Evolutionary conservation across 2,888 invertebrate species (phyloP).

Genomic region (Athetis lepigone): DNA sequence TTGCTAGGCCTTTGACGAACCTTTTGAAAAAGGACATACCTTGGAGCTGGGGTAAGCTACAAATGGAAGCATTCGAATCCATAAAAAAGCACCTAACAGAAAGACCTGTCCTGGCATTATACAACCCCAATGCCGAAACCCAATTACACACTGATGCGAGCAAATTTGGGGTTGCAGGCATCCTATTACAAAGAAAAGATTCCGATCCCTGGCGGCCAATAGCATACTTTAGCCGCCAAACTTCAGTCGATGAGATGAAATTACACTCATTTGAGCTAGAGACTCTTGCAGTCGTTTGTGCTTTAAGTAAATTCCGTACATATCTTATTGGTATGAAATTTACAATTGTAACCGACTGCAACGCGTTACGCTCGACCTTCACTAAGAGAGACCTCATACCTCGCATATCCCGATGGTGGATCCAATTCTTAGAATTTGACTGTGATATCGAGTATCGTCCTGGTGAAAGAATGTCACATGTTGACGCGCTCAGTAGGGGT

Average conservation of each 20-base stretch:
- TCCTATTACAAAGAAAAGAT: constrained; percentile 30
- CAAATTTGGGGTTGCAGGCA: constrained; percentile 37
- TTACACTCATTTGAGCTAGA: constrained; percentile 54
- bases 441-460: constrained; percentile 56
- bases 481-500: constrained; percentile 63
- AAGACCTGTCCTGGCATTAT: constrained; percentile 33
- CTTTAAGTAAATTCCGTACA: constrained; percentile 46
- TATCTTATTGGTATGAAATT: constrained; percentile 27
- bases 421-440: constrained; percentile 53
- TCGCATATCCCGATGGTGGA: constrained; percentile 66
- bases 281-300: constrained; percentile 53
- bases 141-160: constrained; percentile 35
- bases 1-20: too few species aligned
- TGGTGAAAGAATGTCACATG: constrained; percentile 58
- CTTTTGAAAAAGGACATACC: background rate
- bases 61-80: background rate
- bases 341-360: constrained; percentile 4
- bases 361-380: constrained; percentile 4
- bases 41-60: background rate
- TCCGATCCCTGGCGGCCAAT: constrained; percentile 23
- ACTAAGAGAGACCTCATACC: constrained; percentile 28
- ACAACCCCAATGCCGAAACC: constrained; percentile 35
- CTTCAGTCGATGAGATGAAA: constrained; percentile 39
- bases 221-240: constrained; percentile 44
- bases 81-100: background rate